Evolutionary conservation across 2,113 vertebrate species (phyloP).

Genomic region (Cinclus cinclus): DNA sequence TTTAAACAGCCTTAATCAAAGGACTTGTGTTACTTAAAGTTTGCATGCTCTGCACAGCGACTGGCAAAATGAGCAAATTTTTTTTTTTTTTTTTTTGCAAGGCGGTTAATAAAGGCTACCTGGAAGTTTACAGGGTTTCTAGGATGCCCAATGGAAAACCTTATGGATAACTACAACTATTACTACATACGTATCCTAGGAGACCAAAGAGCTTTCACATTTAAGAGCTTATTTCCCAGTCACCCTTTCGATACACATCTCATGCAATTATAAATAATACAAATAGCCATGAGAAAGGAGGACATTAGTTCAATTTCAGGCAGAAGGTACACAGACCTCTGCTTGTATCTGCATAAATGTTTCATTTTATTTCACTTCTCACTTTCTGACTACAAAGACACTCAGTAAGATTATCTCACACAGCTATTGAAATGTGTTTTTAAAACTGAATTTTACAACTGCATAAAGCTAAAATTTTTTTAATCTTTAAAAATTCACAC

Average conservation of each 20-base stretch:
- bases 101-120: neutral
- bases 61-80: neutral
- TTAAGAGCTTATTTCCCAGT: slow-evolving; percentile 54
- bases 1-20: neutral
- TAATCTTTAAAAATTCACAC: neutral
- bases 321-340: neutral
- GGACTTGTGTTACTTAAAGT: neutral
- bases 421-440: neutral
- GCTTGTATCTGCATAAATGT: neutral
- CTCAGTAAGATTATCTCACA: neutral
- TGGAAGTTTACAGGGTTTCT: slow-evolving; percentile 17
- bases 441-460: neutral
- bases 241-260: slow-evolving; percentile 15
- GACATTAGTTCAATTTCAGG: neutral
- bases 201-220: slow-evolving; percentile 57
- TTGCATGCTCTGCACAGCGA: neutral
- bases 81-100: neutral
- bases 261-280: slow-evolving; percentile 54
- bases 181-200: slow-evolving; percentile 66
- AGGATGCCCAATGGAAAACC: neutral
- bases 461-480: neutral
- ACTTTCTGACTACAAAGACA: neutral
- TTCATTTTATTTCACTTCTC: neutral
- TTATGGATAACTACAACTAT: slow-evolving; percentile 24
- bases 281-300: slow-evolving; percentile 23